Conservation (phyloP, 2,888 invertebrate species). For the Tipula lateralis region DNA sequence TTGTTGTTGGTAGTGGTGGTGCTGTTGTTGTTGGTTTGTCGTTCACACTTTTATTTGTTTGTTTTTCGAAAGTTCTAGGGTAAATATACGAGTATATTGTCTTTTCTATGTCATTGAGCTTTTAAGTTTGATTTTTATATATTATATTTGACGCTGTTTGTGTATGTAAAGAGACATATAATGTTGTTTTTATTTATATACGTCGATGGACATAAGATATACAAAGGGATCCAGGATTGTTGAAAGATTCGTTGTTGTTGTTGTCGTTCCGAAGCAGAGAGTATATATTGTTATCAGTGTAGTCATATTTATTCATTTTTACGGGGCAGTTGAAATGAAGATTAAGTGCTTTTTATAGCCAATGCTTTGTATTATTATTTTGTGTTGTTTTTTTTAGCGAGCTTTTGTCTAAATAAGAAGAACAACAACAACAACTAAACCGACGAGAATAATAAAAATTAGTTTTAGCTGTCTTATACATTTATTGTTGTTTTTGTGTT, state of each 20-base stretch:
- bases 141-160: not conserved
- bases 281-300: conserved; percentile 2
- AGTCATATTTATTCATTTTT: conserved; percentile 24
- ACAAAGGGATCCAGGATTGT: not conserved
- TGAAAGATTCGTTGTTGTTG: too few relatives aligned
- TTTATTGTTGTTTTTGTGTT: not conserved
- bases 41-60: not conserved
- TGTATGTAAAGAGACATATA: not conserved
- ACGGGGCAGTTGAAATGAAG: not conserved
- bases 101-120: conserved; percentile 19
- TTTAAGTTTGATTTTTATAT: conserved; percentile 6
- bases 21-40: too few relatives aligned
- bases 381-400: not conserved
- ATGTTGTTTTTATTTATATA: not conserved
- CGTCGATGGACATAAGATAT: not conserved
- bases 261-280: not conserved
- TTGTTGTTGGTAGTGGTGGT: too few relatives aligned
- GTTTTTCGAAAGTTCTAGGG: not conserved
- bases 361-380: not conserved
- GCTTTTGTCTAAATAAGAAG: conserved; percentile 4
- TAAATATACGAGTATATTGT: not conserved
- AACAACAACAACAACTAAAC: too few relatives aligned
- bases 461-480: not conserved
- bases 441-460: conserved; percentile 11
- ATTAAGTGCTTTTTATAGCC: conserved; percentile 4